A percentile compares a stretch with the other conserved stretches of the same genome.
These are phyloP conservation scores for Phataginus tricuspis DNA, from an alignment of 2,797 vertebrate species.

Conservation along the genomic window DNA sequence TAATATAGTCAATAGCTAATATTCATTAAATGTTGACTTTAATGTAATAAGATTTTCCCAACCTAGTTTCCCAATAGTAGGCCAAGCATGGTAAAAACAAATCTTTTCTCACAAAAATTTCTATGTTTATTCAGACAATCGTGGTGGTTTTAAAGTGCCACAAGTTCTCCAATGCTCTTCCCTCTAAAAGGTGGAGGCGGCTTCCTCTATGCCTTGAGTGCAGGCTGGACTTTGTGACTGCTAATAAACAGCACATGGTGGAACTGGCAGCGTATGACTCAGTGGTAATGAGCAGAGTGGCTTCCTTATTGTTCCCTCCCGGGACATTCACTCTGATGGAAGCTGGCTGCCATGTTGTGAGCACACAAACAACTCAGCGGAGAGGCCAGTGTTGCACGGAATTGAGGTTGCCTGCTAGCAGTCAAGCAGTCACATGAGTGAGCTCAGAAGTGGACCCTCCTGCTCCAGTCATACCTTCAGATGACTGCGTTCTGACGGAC, in stretches of 20 bases:
- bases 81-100: background rate
- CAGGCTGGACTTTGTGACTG: background rate
- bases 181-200: background rate
- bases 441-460: background rate
- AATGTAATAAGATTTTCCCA: background rate
- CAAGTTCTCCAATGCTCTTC: background rate
- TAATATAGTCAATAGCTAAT: background rate
- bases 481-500: background rate
- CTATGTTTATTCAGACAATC: background rate
- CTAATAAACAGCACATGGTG: background rate
- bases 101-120: slow-evolving; percentile 19
- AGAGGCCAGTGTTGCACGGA: background rate
- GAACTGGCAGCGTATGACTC: rapidly evolving
- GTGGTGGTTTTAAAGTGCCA: background rate
- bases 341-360: background rate
- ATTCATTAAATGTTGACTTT: slow-evolving; percentile 32
- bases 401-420: background rate
- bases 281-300: background rate
- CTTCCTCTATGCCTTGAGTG: background rate
- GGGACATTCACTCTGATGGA: background rate
- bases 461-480: background rate
- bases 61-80: background rate
- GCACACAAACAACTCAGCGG: background rate
- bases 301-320: background rate
- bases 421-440: background rate